Evolutionary conservation across 2,888 invertebrate genomes (phyloP), one percentile per base, ranked within the genome.

Genomic region (Stenurella melanura): DNA sequence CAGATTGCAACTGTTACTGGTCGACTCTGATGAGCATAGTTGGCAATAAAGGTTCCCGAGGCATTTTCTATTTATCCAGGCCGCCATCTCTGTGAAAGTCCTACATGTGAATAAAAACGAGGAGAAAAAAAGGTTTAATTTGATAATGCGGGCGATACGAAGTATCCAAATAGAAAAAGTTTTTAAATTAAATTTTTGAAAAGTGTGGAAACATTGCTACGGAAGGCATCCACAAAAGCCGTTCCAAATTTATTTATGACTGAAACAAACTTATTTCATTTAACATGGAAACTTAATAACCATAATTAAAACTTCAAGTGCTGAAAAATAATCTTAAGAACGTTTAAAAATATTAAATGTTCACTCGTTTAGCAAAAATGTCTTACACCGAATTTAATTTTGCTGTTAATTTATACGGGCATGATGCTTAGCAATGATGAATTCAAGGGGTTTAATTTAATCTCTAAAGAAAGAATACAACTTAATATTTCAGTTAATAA

Each of bases 231-330:
- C 63, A 50, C 70, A 50, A 63, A 50, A 50, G 74, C 74, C 67
- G 63, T 74, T 64, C 68, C 60, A 76, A 83, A 83, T 80, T 82
- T 85, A 85, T 86, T 86, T 86, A 84, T 80, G 83, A 76, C 79
- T 83, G 78, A 82, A 83, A 83, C 81, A 85, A 86, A 86, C 85
- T 86, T 86, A 84, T 86, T 85, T 84, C 85, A 86, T 85, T 86
- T 86, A 86, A 86, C 85, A 84, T 81, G 85, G 80, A 81, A 87
- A 86, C 85, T 86, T 85, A 85, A 86, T 86, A 84, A 85, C 84
- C 85, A 82, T 86, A 87, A 87, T 87, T 86, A 86, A 86, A 86
- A 86, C 83, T 86, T 86, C 82, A 81, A 84, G 82, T 82, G 81
- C 79, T 80, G 80, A 79, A 83, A 82, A 81, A 81, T 83, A 83